A percentile compares a stretch with the other conserved stretches of the same genome.
Conservation (phyloP, 53 echinoderm and acorn worm species). For the Patiria pectinifera region DNA sequence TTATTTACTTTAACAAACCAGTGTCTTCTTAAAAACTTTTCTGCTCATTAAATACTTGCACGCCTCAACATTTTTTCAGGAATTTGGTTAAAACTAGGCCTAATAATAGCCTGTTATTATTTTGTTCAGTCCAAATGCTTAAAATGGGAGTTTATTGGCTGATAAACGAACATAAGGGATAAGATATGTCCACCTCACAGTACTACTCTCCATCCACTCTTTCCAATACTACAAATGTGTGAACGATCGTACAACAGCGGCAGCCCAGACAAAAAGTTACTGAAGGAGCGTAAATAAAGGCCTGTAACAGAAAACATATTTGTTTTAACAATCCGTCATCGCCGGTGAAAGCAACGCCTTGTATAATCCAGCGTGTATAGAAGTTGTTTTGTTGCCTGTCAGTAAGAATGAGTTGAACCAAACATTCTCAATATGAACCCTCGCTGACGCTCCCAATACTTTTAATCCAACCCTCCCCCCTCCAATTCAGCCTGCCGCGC, state of each 20-base stretch:
- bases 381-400: conserved; percentile 14
- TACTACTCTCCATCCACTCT: background rate
- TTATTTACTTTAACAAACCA: no score
- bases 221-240: background rate
- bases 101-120: no score
- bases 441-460: background rate
- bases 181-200: no score
- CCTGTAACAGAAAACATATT: background rate
- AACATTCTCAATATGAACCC: background rate
- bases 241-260: background rate
- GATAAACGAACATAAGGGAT: no score
- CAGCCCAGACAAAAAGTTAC: background rate
- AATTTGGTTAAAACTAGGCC: no score
- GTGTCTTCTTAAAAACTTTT: no score
- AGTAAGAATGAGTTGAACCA: conserved; percentile 38
- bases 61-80: no score
- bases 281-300: background rate
- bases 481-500: background rate
- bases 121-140: no score
- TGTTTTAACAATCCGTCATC: conserved; percentile 45
- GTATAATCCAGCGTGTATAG: conserved; percentile 13
- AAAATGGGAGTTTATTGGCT: no score
- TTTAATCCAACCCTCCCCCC: background rate
- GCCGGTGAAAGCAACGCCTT: conserved; percentile 13
- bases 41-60: no score